Evolutionary conservation across 2,113 vertebrate species (phyloP).

Genomic region (Austrofundulus limnaeus): DNA sequence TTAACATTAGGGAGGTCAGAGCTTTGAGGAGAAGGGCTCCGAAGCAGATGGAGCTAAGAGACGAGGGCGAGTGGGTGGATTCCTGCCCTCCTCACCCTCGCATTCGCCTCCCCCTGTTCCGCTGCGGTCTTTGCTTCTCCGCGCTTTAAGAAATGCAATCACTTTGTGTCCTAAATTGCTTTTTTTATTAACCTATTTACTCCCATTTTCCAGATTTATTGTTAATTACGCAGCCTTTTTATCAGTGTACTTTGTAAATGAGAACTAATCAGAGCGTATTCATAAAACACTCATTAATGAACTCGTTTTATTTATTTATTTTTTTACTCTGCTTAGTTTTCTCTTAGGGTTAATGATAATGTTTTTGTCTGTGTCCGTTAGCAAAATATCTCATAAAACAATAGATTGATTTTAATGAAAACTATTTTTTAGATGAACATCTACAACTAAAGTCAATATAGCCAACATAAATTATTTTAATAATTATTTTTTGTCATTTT

Average conservation of each 20-base stretch:
- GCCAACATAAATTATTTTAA: no score
- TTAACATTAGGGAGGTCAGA: constrained; percentile 68
- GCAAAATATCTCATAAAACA: no score
- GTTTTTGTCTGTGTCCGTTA: no score
- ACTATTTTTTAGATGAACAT: no score
- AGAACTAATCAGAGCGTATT: not conserved
- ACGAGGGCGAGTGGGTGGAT: constrained; percentile 64
- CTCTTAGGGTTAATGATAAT: no score
- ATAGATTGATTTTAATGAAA: no score
- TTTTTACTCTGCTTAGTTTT: not conserved
- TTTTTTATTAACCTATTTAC: not conserved
- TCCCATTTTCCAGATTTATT: not conserved
- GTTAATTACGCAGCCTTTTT: not conserved
- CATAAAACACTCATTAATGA: not conserved
- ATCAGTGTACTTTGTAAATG: not conserved
- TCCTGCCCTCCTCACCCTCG: constrained; percentile 46
- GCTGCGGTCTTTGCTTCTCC: constrained; percentile 25
- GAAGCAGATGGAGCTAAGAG: constrained; percentile 63
- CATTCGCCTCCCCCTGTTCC: constrained; percentile 32
- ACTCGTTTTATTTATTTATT: no score
- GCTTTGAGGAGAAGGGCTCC: constrained; percentile 60
- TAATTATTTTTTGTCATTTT: no score
- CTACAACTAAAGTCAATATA: no score
- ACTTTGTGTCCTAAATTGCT: constrained; percentile 6
- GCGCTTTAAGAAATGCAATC: constrained; percentile 22